Percentiles rank a stretch among this genome's conserved stretches.
These are phyloP conservation scores for Herminia tarsipennalis DNA, from an alignment of 2,888 invertebrate genomes.

Conservation along the genomic window DNA sequence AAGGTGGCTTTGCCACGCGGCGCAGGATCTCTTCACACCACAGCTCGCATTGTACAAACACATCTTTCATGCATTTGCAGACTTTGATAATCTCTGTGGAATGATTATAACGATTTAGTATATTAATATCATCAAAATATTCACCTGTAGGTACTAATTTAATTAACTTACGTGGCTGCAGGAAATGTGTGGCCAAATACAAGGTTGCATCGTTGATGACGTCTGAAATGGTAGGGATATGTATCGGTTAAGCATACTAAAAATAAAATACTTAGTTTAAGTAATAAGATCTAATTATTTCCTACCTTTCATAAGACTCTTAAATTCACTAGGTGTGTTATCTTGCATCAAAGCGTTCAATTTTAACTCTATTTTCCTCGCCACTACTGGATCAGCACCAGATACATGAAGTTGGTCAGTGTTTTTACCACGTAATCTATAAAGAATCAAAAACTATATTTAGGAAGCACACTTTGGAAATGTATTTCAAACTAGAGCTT, in stretches of 20 bases:
- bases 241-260: neutral
- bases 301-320: constrained; percentile 60
- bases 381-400: constrained; percentile 66
- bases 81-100: constrained; percentile 66
- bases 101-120: no score
- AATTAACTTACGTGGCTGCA: constrained; percentile 66
- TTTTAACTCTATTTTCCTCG: constrained; percentile 74
- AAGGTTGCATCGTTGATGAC: constrained; percentile 67
- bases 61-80: constrained; percentile 78
- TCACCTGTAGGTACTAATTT: neutral
- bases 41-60: constrained; percentile 75
- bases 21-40: constrained; percentile 76
- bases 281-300: neutral
- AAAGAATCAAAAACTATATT: neutral
- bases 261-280: neutral
- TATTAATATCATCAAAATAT: neutral
- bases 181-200: constrained; percentile 67
- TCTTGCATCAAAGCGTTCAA: constrained; percentile 58
- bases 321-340: constrained; percentile 50
- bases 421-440: constrained; percentile 65
- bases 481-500: no score
- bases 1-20: constrained; percentile 65
- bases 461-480: no score
- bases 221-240: constrained; percentile 55
- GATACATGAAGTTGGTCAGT: constrained; percentile 58